These are phyloP conservation scores for Eupelmus urozonus DNA, from an alignment of 2,888 invertebrate genomes.

Conservation along the genomic window DNA sequence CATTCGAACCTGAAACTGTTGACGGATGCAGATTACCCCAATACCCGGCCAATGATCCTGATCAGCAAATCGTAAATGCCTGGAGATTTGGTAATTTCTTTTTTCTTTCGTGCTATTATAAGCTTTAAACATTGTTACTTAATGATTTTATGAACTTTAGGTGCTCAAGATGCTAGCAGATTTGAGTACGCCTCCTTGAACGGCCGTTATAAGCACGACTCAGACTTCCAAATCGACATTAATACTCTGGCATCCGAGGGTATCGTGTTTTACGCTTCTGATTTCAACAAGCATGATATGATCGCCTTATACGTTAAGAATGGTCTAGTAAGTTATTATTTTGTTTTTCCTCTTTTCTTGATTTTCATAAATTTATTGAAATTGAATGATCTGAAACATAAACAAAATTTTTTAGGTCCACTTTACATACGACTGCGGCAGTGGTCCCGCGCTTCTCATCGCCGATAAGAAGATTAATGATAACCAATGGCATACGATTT, in stretches of 20 bases:
- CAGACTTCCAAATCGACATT: conserved; percentile 88
- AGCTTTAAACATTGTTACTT: not conserved
- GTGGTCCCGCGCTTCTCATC: conserved; percentile 80
- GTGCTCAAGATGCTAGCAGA: conserved; percentile 84
- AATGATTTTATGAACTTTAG: conserved; percentile 71
- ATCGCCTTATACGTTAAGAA: conserved; percentile 87
- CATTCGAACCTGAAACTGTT: conserved; percentile 67
- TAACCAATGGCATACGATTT: conserved; percentile 88
- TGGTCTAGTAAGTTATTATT: conserved; percentile 81
- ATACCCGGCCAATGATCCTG: conserved; percentile 79
- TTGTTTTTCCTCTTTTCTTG: not conserved
- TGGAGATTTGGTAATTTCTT: conserved; percentile 81
- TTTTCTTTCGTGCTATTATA: not conserved
- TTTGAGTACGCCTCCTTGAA: conserved; percentile 83
- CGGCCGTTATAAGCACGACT: conserved; percentile 82
- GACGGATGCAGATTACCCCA: conserved; percentile 79
- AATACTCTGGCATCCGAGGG: conserved; percentile 88
- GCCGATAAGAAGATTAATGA: conserved; percentile 83
- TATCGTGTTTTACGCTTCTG: conserved; percentile 89
- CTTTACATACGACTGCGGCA: conserved; percentile 86
- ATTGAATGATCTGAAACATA: no score
- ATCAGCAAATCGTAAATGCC: conserved; percentile 79
- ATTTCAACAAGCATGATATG: conserved; percentile 81
- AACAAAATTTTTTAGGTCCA: conserved; percentile 78
- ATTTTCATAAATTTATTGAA: not conserved